A percentile compares a stretch with the other conserved stretches of the same genome.
Evolutionary conservation across 1,140 invertebrate genomes (phyloP).

Genomic region (Scaptomyza pallida): DNA sequence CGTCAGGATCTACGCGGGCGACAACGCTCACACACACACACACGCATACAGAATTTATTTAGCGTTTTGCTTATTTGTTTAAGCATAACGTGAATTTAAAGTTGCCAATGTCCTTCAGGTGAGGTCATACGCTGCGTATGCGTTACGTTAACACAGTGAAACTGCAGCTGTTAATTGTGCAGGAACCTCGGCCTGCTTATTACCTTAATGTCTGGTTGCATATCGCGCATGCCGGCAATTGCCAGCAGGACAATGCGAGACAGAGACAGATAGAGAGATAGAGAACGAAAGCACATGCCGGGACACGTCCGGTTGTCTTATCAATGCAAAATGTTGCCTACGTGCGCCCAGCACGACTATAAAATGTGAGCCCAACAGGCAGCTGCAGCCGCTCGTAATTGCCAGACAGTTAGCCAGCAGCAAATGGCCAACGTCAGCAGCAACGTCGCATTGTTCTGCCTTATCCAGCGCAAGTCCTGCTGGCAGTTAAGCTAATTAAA

Average conservation of each 20-base stretch:
- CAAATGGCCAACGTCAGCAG: constrained; percentile 57
- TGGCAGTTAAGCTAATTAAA: constrained; percentile 72
- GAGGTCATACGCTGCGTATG: constrained; percentile 40
- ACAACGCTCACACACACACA: constrained; percentile 18
- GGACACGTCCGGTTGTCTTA: constrained; percentile 47
- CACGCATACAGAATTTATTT: constrained; percentile 17
- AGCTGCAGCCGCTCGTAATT: constrained; percentile 45
- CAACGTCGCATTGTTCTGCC: constrained; percentile 22
- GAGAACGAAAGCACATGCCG: neutral
- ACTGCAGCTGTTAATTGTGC: constrained; percentile 69
- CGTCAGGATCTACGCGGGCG: neutral
- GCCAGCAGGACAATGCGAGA: constrained; percentile 48
- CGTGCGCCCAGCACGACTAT: constrained; percentile 46
- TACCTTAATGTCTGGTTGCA: constrained; percentile 70
- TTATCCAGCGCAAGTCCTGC: constrained; percentile 17
- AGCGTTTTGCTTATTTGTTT: constrained; percentile 32
- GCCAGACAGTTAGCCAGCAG: constrained; percentile 38
- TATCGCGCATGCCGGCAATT: constrained; percentile 61
- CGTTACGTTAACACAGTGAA: neutral
- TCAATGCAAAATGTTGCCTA: constrained; percentile 55
- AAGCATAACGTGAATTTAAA: constrained; percentile 13
- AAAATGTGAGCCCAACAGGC: constrained; percentile 24
- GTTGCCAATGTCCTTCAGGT: constrained; percentile 11
- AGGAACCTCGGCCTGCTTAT: constrained; percentile 53
- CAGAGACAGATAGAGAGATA: too few relatives aligned